A percentile compares a stretch with the other conserved stretches of the same genome.
Conservation (phyloP, 2,113 vertebrate species). For the Orthonyx spaldingii region DNA sequence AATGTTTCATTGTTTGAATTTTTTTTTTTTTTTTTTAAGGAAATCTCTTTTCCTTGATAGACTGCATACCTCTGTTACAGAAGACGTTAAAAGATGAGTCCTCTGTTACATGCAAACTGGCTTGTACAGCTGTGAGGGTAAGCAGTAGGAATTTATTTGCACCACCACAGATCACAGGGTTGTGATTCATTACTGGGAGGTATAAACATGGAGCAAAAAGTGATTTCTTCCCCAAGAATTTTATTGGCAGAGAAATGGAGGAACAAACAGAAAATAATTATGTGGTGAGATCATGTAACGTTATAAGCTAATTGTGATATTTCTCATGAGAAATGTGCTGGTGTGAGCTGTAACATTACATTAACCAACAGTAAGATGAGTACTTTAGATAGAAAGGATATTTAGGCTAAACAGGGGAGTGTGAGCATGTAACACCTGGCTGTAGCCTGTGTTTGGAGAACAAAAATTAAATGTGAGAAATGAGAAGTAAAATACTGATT, state of each 20-base stretch:
- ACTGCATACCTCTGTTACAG: constrained; percentile 87
- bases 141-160: constrained; percentile 23
- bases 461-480: not conserved
- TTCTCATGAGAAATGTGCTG: not conserved
- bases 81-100: constrained; percentile 88
- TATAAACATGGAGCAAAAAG: not conserved
- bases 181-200: not conserved
- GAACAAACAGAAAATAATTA: not conserved
- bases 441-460: not conserved
- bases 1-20: not conserved
- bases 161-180: not conserved
- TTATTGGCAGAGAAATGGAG: not conserved
- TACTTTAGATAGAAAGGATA: not conserved
- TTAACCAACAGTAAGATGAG: not conserved
- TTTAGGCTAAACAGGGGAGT: not conserved
- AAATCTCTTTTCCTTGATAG: constrained; percentile 82
- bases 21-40: constrained; percentile 67
- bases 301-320: not conserved
- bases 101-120: constrained; percentile 94
- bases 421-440: not conserved
- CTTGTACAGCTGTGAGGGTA: constrained; percentile 91
- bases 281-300: fast-evolving
- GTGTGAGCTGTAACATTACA: not conserved
- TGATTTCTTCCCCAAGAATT: not conserved
- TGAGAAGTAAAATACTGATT: not conserved